These are phyloP conservation scores for Eudemis profundana DNA, from an alignment of 2,888 invertebrate species.

Conservation along the genomic window DNA sequence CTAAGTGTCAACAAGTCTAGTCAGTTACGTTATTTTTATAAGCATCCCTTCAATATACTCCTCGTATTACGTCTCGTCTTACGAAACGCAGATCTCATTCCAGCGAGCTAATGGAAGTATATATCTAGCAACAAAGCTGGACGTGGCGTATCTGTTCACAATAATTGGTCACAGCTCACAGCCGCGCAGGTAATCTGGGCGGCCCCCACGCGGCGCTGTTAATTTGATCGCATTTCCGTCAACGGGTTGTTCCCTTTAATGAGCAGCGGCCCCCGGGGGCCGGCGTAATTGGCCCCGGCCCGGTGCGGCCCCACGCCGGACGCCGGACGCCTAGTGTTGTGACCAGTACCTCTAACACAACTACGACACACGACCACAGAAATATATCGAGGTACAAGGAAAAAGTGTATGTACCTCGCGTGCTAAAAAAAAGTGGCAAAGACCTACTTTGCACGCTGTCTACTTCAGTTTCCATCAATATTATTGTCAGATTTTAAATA, in stretches of 20 bases:
- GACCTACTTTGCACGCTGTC: too few species aligned
- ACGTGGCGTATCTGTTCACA: slow-evolving; percentile 25
- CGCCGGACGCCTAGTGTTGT: too few species aligned
- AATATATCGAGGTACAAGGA: too few species aligned
- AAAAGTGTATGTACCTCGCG: too few species aligned
- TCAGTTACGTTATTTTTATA: too few species aligned
- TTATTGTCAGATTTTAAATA: too few species aligned
- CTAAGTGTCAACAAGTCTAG: too few species aligned
- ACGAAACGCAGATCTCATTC: not conserved
- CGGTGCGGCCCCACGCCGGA: slow-evolving; percentile 12
- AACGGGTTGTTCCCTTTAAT: slow-evolving; percentile 42
- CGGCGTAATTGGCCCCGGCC: slow-evolving; percentile 32
- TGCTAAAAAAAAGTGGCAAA: too few species aligned
- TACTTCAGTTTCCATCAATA: too few species aligned
- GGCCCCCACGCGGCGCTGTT: slow-evolving; percentile 27
- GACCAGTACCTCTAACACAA: too few species aligned
- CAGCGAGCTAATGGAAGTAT: slow-evolving; percentile 4
- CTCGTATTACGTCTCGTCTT: not conserved
- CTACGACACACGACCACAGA: too few species aligned
- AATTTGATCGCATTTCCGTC: slow-evolving; percentile 40
- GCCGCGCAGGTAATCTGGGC: slow-evolving; percentile 30
- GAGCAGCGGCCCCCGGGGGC: slow-evolving; percentile 36
- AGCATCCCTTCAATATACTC: too few species aligned
- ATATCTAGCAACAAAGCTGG: slow-evolving; percentile 8
- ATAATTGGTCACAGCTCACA: slow-evolving; percentile 32